Evolutionary conservation across 2,113 vertebrate genomes (phyloP), one percentile per base, ranked within the genome.

Genomic region (Riparia riparia): DNA sequence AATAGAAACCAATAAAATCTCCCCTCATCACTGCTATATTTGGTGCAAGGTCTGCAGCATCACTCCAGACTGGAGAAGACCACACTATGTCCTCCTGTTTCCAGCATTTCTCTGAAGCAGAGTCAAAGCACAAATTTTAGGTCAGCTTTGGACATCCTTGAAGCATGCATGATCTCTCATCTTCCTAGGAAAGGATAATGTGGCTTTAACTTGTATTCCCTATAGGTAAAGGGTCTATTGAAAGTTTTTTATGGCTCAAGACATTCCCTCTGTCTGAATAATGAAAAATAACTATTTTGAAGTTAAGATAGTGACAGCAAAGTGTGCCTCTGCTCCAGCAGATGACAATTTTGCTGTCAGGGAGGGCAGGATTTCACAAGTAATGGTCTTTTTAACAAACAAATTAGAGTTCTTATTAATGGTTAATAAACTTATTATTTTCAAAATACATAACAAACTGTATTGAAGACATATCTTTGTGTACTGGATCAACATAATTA

Each of bases 391-490:
- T 82, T 82, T 78, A 41, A 81, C 54, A 76, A 57, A 82, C 18
- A 94, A 92, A 90, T 86, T 86, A 54, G 42, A 66, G 54, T 80
- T 86, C 42, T 69, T 92, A 82, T 73, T 88, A 90, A 79, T 10
- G 12, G 37, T 31, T 89, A 80, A 56, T 76, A 87, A 68, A 93
- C 32, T 86, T 45, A 94, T 94, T 95, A 63, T 83, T 95, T 96
- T 89, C 50, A 78, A 96, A 95, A 93, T 78, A 69, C 37, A 42
- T 91, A 78, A 83, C 50, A 93, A 95, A 64, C 7, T 60, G 54
- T 76, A 68, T 63, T 88, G 31, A 72, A 94, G 45, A 31, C 37
- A 91, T 91, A 87, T 86, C 78, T 86, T 86, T 91, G 49, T 91
- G 51, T 89, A 74, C 37, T 42, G 69, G 69, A 91, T 86, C 79